Conservation (phyloP, 2,797 vertebrate species). For the Chelon labrosus region DNA sequence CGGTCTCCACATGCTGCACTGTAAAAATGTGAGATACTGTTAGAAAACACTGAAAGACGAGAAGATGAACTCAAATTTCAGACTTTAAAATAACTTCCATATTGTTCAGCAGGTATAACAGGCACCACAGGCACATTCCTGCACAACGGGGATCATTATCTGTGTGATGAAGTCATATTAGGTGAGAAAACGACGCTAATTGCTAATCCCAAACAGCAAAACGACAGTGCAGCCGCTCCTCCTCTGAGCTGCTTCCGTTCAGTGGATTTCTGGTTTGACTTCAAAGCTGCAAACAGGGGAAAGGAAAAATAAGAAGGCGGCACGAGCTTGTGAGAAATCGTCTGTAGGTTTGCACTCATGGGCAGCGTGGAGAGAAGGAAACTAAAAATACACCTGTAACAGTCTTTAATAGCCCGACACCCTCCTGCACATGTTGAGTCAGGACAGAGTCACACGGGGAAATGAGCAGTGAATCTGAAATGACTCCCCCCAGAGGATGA, state of each 20-base stretch:
- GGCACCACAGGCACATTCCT: not conserved
- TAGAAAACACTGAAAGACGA: constrained; percentile 1
- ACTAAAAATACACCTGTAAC: constrained; percentile 52
- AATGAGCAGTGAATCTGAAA: constrained; percentile 26
- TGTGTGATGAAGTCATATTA: constrained; percentile 30
- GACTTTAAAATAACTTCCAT: constrained; percentile 14
- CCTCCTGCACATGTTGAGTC: constrained; percentile 23
- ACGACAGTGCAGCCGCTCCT: constrained; percentile 30
- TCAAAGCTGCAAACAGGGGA: constrained; percentile 39
- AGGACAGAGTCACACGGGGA: not conserved
- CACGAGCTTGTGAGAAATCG: constrained; percentile 41
- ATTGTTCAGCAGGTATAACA: not conserved
- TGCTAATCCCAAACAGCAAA: constrained; percentile 27
- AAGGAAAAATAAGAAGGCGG: constrained; percentile 1
- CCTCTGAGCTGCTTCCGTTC: constrained; percentile 41
- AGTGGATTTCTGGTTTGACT: constrained; percentile 38
- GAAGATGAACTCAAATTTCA: constrained; percentile 1
- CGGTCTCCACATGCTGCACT: too few relatives aligned
- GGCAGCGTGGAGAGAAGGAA: constrained; percentile 8
- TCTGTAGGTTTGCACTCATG: constrained; percentile 47
- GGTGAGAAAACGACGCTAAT: constrained; percentile 10
- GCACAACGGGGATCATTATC: constrained; percentile 33
- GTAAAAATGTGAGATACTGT: not conserved
- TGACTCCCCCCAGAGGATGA: not conserved
- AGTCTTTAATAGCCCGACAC: constrained; percentile 27